Conservation (phyloP, 2,888 invertebrate species). For the Beris morrisii region DNA sequence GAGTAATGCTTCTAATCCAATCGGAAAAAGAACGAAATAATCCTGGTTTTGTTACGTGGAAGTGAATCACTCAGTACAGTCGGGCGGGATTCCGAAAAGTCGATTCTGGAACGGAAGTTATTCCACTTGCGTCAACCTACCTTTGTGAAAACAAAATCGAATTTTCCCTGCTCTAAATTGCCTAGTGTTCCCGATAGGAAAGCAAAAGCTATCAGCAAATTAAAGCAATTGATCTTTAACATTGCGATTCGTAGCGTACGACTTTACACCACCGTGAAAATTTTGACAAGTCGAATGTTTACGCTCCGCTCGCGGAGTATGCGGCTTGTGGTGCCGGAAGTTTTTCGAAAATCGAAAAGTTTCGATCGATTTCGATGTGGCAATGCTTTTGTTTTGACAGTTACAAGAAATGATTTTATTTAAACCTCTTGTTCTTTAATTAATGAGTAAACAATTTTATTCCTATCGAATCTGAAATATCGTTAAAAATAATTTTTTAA, state of each 20-base stretch:
- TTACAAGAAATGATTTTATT: too few species aligned
- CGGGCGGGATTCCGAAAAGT: neutral
- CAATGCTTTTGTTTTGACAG: neutral
- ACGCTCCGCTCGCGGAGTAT: neutral
- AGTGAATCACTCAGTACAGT: neutral
- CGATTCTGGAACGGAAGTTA: conserved; percentile 4
- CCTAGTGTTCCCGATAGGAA: conserved; percentile 23
- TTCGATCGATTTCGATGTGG: neutral
- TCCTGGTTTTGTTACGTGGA: neutral
- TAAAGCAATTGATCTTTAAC: conserved; percentile 1
- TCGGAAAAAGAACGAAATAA: too few species aligned
- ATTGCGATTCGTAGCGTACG: neutral
- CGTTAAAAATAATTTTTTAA: neutral
- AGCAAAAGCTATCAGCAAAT: neutral
- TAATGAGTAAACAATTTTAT: too few species aligned
- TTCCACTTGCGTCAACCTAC: conserved; percentile 48
- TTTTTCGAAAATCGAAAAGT: neutral
- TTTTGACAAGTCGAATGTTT: conserved; percentile 13
- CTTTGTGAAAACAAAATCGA: conserved; percentile 64
- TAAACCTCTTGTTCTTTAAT: too few species aligned
- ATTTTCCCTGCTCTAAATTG: conserved; percentile 65
- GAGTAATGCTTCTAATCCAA: neutral
- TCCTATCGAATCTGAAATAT: neutral
- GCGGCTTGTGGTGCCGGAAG: neutral
- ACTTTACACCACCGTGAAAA: conserved; percentile 3